These are phyloP conservation scores for Conus betulinus DNA, from an alignment of 1,140 invertebrate species.

Conservation along the genomic window DNA sequence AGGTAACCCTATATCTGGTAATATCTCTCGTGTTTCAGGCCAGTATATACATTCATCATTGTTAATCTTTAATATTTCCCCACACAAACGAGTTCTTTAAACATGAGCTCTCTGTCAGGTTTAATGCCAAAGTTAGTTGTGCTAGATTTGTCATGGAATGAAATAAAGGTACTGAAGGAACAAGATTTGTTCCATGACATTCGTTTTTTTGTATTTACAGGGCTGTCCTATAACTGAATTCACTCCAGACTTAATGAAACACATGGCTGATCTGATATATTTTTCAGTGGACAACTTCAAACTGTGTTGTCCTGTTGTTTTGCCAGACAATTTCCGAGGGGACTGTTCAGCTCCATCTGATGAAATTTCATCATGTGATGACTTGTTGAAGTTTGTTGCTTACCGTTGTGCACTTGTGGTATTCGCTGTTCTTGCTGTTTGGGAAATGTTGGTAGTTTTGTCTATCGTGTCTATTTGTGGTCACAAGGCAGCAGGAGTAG, in stretches of 20 bases:
- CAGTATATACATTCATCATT: neutral
- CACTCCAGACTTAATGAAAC: neutral
- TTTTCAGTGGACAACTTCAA: conserved; percentile 13
- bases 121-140: neutral
- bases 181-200: neutral
- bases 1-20: neutral
- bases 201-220: neutral
- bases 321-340: neutral
- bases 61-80: neutral
- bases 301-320: neutral
- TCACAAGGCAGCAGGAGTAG: neutral
- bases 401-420: neutral
- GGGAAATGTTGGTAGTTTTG: neutral
- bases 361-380: neutral
- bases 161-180: neutral
- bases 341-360: no score
- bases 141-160: neutral
- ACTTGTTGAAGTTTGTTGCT: neutral
- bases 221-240: neutral
- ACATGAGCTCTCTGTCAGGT: neutral
- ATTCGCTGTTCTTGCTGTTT: neutral
- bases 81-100: neutral
- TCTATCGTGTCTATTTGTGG: neutral
- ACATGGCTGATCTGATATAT: neutral
- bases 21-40: neutral